These are phyloP conservation scores for Lycocerus yunnanus DNA, from an alignment of 2,888 invertebrate genomes.

Conservation along the genomic window DNA sequence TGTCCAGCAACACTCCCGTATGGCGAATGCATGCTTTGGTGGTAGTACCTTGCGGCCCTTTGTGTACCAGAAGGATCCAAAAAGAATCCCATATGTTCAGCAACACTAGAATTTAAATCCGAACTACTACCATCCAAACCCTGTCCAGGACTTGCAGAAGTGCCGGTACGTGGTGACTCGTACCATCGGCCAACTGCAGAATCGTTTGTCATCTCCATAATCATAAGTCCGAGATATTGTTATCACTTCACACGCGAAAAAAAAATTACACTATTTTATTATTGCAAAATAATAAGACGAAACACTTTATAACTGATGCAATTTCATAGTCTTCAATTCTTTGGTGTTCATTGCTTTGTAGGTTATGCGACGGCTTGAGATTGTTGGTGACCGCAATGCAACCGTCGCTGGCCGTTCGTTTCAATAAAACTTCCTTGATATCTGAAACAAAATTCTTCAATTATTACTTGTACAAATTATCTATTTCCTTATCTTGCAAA, in stretches of 20 bases:
- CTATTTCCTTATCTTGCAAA: not conserved
- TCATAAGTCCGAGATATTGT: constrained; percentile 43
- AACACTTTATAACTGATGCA: not conserved
- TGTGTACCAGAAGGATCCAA: constrained; percentile 55
- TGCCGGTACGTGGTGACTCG: constrained; percentile 55
- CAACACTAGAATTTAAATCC: constrained; percentile 54
- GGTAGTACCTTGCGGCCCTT: constrained; percentile 56
- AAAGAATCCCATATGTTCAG: constrained; percentile 58
- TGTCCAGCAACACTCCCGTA: constrained; percentile 55
- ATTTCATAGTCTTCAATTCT: constrained; percentile 10
- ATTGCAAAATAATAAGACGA: not conserved
- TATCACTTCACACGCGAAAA: constrained; percentile 30
- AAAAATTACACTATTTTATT: constrained; percentile 10
- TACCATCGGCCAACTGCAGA: constrained; percentile 57
- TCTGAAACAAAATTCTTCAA: constrained; percentile 18
- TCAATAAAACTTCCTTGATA: constrained; percentile 15
- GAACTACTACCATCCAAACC: constrained; percentile 45
- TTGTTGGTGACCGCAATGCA: constrained; percentile 23
- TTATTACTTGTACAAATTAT: constrained; percentile 1
- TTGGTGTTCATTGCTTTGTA: constrained; percentile 19
- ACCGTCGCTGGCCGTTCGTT: constrained; percentile 27
- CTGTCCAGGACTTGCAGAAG: constrained; percentile 52
- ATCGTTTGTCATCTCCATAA: constrained; percentile 59
- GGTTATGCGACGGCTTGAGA: constrained; percentile 11
- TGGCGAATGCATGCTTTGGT: constrained; percentile 58